Evolutionary conservation across 2,797 vertebrate genomes (phyloP).

Genomic region (Epinephelus coioides): DNA sequence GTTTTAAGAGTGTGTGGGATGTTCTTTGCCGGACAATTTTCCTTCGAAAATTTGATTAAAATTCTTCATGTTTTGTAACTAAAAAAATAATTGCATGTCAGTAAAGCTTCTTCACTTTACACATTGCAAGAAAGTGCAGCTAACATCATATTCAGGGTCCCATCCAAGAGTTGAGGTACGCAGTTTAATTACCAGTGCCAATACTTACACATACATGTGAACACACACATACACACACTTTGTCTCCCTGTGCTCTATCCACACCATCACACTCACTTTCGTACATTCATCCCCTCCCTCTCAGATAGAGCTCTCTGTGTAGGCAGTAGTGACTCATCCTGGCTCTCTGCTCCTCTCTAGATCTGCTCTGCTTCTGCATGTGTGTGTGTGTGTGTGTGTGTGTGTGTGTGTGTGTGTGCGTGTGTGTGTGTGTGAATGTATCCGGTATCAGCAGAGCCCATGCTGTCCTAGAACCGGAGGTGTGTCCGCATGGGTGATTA

Average conservation of each 20-base stretch:
- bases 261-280: constrained; percentile 64
- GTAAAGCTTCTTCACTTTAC: background rate
- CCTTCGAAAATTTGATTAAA: constrained; percentile 7
- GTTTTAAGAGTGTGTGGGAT: background rate
- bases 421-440: constrained; percentile 24
- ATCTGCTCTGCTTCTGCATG: constrained; percentile 51
- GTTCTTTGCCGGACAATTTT: background rate
- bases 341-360: constrained; percentile 76
- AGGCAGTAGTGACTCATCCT: constrained; percentile 87
- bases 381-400: constrained; percentile 16
- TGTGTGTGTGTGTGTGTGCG: background rate
- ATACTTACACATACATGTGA: constrained; percentile 26
- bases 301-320: constrained; percentile 79
- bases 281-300: constrained; percentile 61
- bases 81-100: constrained; percentile 1
- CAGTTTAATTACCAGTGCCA: constrained; percentile 3
- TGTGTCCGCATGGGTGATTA: constrained; percentile 67
- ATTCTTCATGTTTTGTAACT: background rate
- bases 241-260: constrained; percentile 38
- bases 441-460: constrained; percentile 66
- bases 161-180: constrained; percentile 9
- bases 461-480: constrained; percentile 67
- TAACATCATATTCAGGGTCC: constrained; percentile 19
- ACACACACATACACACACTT: constrained; percentile 26
- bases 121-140: constrained; percentile 1